phyloP scores from a whole-genome alignment of 2,113 vertebrate species.

The Climacteris rufus region DNA sequence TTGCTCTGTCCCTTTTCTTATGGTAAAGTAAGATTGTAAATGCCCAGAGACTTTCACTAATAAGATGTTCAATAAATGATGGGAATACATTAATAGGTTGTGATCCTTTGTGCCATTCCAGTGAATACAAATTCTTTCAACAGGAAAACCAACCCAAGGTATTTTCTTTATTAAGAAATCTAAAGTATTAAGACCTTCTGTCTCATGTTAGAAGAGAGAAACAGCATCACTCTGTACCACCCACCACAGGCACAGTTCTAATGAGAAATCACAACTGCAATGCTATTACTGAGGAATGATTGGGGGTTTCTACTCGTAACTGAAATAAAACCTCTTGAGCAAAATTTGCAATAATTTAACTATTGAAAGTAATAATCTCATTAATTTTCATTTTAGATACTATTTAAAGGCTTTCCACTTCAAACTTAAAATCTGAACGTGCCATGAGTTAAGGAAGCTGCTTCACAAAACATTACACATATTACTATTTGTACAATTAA shows the following conservation, averaged over 20 bases:
- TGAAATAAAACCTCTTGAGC: background rate
- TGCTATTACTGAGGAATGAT: background rate
- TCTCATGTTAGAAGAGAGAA: background rate
- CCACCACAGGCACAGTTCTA: background rate
- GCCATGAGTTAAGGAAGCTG: background rate
- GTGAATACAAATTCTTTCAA: background rate
- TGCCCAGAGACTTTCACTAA: background rate
- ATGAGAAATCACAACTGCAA: background rate
- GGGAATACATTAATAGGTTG: background rate
- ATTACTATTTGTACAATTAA: background rate
- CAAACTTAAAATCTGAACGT: background rate
- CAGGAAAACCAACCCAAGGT: background rate
- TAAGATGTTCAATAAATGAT: background rate
- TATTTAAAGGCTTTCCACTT: background rate
- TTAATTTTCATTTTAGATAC: background rate
- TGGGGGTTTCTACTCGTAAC: accelerated
- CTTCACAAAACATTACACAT: background rate
- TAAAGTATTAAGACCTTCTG: background rate
- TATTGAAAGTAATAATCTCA: background rate
- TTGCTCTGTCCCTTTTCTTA: background rate
- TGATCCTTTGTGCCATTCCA: background rate
- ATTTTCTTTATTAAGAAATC: background rate
- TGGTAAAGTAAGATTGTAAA: background rate
- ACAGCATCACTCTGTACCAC: background rate
- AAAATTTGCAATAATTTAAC: background rate